phyloP scores from a whole-genome alignment of 2,797 vertebrate species.

The Peromyscus nudipes region DNA sequence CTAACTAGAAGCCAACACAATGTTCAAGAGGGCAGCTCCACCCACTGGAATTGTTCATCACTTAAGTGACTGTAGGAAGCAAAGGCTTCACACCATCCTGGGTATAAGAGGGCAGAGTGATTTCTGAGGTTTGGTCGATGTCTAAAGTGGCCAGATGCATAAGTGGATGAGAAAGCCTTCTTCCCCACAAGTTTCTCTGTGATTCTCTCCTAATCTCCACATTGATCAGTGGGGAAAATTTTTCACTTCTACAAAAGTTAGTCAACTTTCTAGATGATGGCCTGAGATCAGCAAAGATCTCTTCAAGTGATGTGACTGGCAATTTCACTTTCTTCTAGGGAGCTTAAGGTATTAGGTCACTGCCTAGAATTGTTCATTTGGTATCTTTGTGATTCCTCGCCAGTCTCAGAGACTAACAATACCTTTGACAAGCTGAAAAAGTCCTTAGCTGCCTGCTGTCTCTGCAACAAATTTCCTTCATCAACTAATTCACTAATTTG shows the following conservation, averaged over 20 bases:
- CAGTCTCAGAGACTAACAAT: slow-evolving; percentile 66
- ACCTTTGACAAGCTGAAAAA: slow-evolving; percentile 78
- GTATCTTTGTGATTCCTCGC: slow-evolving; percentile 56
- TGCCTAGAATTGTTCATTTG: slow-evolving; percentile 57
- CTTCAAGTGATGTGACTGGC: slow-evolving; percentile 63
- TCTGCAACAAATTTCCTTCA: slow-evolving; percentile 80
- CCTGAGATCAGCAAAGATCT: slow-evolving; percentile 58
- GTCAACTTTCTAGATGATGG: slow-evolving; percentile 60
- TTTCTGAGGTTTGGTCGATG: neutral
- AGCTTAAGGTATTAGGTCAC: slow-evolving; percentile 55
- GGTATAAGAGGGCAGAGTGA: neutral
- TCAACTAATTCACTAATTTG: slow-evolving; percentile 83
- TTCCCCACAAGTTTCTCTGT: neutral
- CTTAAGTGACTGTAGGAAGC: neutral
- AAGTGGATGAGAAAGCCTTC: neutral
- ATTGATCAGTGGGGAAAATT: slow-evolving; percentile 51
- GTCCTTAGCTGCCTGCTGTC: slow-evolving; percentile 74
- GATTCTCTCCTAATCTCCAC: slow-evolving; percentile 29
- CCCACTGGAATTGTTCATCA: neutral
- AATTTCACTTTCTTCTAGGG: slow-evolving; percentile 70
- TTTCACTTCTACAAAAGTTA: slow-evolving; percentile 58
- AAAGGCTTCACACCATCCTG: neutral
- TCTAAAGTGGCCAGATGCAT: neutral
- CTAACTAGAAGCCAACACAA: neutral
- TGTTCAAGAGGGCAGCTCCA: neutral